Base-by-base conservation (phyloP, 2,888 invertebrate genomes). In the Steinernema hermaphroditum region DNA sequence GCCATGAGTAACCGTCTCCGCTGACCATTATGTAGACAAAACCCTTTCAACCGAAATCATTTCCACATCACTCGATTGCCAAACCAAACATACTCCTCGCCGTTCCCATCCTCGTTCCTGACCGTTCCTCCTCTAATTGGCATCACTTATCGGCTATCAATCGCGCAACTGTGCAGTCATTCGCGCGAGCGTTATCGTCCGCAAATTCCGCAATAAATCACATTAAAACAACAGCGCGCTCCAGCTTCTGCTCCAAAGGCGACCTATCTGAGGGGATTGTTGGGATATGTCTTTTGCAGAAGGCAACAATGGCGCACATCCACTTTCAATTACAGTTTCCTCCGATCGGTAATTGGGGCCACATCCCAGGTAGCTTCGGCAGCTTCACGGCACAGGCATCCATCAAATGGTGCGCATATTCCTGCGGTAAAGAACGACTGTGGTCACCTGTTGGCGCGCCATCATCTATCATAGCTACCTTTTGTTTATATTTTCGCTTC, bases 351-450 rank as follows among this genome's bases (percentile, higher is more conserved):
- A 62, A 62, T 62, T 62, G 29, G 62, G 62, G 62, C 62, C 32
- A 32, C 62, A 29, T 4, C 32, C 16, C 16, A 62, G 29, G 62
- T 12, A 32, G 62, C 32, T 29, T 34, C 8, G 29, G 29, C 12
- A 16, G 29, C 27, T 62, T 62, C 32, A 32, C 29, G 62, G 62
- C 62, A 32, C 32, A 32, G 32, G 62, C 62, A 62, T 62, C 62
- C 62, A 62, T 62, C 62, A 62, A 62, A 62, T 27, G 62, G 32
- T 62, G 62, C 62, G 62, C 62, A 62, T 62, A 62, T 62, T 62
- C 32, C 16, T 27, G 34, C 62, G 62, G 62, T 27, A 27, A 29
- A 62, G 62, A 62, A 27, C 32, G 62, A 62, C 32, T 62, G 62
- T 32, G 62, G 62, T 62, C 62, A 62, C 62, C 62, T 62, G 62